phyloP scores from a whole-genome alignment of 2,113 vertebrate species.

The Callipepla californica region DNA sequence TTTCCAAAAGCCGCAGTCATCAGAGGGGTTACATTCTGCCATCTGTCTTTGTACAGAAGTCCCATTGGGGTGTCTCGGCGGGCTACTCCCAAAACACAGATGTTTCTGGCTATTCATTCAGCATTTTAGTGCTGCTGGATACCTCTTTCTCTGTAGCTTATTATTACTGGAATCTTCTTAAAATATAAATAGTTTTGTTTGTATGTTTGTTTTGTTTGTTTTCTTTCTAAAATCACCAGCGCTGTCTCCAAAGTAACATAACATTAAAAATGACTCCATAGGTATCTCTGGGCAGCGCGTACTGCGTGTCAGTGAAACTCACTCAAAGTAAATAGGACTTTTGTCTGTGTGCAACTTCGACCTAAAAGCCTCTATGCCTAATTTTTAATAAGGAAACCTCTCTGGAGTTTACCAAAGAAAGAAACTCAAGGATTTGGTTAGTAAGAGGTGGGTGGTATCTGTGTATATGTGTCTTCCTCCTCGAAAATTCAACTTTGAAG shows the following conservation, averaged over 20 bases:
- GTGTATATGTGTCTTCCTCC: neutral
- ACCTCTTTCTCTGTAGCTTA: neutral
- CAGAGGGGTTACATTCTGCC: slow-evolving; percentile 64
- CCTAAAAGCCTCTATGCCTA: neutral
- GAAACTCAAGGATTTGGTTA: neutral
- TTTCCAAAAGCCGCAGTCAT: slow-evolving; percentile 35
- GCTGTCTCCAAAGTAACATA: neutral
- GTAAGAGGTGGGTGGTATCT: neutral
- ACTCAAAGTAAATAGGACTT: neutral
- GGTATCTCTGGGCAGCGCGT: neutral
- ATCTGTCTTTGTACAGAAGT: slow-evolving; percentile 60
- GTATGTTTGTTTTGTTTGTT: neutral
- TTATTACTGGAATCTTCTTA: neutral
- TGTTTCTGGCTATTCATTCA: slow-evolving; percentile 64
- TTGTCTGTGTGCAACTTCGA: neutral
- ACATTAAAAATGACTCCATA: neutral
- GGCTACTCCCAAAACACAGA: slow-evolving; percentile 67
- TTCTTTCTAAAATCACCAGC: neutral
- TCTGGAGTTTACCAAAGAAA: neutral
- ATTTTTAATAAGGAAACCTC: neutral
- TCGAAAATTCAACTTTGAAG: neutral
- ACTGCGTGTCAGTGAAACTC: neutral
- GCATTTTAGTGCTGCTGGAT: neutral
- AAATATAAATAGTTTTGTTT: neutral
- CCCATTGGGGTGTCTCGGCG: slow-evolving; percentile 60